Base-by-base conservation (phyloP, 2,113 vertebrate genomes). In the Fulica atra region DNA sequence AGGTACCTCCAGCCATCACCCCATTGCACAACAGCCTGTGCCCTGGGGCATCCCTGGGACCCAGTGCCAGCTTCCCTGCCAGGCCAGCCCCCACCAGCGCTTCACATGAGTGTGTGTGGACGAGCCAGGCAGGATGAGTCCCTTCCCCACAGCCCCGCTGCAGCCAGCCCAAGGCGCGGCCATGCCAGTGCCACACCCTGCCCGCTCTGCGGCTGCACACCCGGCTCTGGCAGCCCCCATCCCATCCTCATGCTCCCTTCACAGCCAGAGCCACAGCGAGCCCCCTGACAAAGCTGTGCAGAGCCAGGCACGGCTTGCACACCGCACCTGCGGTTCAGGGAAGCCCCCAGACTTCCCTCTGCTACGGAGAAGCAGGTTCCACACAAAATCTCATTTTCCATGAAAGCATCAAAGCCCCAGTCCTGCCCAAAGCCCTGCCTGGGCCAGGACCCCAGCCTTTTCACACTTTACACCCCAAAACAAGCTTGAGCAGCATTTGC, bases 21-120 rank as follows among this genome's bases (percentile, higher is more conserved):
- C 29, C 23, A 0, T 10, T 2, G 59, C 78, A 50, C 0, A 0
- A 42, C 71, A 89, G 25, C 19, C 70, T 28, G 42, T 23, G 51
- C 76, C 46, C 13, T 31, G 10, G 38, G 44, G 19, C 16, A 10
- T 14, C 11, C 19, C 70, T 23, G 36, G 31, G 28, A 57, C 10
- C 28, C 64, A 46, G 29, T 2, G 1, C 64, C 59, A 31, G 57
- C 36, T 42, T 6, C 18, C 13, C 42, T 2, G 2, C 24, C 2
- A 1, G 16, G 2, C 59, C 77, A 80, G 71, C 29, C 19, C 28
- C 29, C 23, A 33, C 15, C 54, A 44, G 56, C 4, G 0, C 36
- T n/a, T 60, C 1, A 0, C 7, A 13, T 0, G 2, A 53, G 36
- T 36, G 54, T 2, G 6, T 2, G 1, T 0, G 38, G 86, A 16